Evolutionary conservation across 2,888 invertebrate genomes (phyloP), one percentile per base, ranked within the genome.

Genomic region (Pedicia rivosa): DNA sequence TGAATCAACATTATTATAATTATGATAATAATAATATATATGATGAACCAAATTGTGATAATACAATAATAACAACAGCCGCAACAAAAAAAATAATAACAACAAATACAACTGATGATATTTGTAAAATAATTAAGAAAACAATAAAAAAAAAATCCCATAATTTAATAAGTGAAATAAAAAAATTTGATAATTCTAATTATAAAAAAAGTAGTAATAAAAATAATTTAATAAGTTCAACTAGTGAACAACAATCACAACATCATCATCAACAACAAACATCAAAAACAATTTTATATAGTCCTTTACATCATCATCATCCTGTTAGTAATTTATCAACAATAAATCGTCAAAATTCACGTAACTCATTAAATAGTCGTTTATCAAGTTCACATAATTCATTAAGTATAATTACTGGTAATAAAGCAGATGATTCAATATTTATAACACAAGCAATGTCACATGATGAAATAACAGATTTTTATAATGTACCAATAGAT

Each of bases 391-490:
- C 84, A 40, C 84, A 87, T 57, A 86, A 84, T 54, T 86, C 84
- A 2, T 65, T 86, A 40, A 74, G 78, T 44, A 65, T 71, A 28
- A 67, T 70, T 12, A 70, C 73, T 14, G 72, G 77, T 41, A 78
- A 80, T 50, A 79, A 77, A 59, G 75, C 71, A 2, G 84, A 84
- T 51, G 86, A 86, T 55, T 84, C 84, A 14, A 82, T 75, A 52
- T 86, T 86, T 54, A 86, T 86, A 45, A 86, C 84, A 2, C 84
- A 84, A 53, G 86, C 86, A 22, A 84, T 86, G 66, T 86, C 84
- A 2, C 86, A 86, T 52, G 86, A 86, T 52, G 79, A 81, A 52
- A 83, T 83, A 41, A 74, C 75, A 25, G 84, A 84, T 56, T 75
- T 86, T 68, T 86, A 86, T 56, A 86, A 83, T 62, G 86, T 86